Conservation (phyloP, 2,888 invertebrate genomes). For the Eupithecia abbreviata region DNA sequence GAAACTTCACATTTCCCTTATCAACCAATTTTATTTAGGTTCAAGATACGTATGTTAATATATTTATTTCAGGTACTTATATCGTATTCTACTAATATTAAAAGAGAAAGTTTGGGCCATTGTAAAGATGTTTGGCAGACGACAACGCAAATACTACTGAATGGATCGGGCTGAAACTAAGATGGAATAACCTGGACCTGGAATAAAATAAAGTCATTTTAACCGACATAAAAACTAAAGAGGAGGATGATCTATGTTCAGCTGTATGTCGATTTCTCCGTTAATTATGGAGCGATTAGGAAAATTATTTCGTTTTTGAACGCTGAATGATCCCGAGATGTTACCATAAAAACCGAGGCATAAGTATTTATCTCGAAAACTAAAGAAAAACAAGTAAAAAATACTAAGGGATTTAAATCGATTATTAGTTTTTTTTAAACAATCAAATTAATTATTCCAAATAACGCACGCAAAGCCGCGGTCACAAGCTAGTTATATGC, state of each 20-base stretch:
- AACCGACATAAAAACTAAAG: no score
- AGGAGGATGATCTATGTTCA: no score
- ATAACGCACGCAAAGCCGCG: neutral
- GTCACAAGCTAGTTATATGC: neutral
- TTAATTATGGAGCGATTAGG: no score
- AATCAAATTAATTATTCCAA: neutral
- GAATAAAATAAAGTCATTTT: no score
- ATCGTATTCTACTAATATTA: neutral
- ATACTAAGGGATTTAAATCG: no score
- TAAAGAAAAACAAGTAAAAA: no score
- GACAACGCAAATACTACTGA: neutral
- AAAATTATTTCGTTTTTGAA: no score
- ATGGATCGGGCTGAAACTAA: neutral
- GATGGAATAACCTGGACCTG: neutral
- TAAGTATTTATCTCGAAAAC: no score
- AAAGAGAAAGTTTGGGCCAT: neutral
- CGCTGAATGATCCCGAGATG: no score
- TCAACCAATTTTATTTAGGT: constrained; percentile 33
- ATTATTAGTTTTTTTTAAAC: no score
- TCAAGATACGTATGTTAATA: neutral
- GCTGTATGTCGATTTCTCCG: no score
- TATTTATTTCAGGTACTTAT: neutral
- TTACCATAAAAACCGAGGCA: no score
- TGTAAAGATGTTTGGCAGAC: neutral
- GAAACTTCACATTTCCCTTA: constrained; percentile 38